phyloP scores from a whole-genome alignment of 2,113 vertebrate species.

The Meleagris gallopavo region DNA sequence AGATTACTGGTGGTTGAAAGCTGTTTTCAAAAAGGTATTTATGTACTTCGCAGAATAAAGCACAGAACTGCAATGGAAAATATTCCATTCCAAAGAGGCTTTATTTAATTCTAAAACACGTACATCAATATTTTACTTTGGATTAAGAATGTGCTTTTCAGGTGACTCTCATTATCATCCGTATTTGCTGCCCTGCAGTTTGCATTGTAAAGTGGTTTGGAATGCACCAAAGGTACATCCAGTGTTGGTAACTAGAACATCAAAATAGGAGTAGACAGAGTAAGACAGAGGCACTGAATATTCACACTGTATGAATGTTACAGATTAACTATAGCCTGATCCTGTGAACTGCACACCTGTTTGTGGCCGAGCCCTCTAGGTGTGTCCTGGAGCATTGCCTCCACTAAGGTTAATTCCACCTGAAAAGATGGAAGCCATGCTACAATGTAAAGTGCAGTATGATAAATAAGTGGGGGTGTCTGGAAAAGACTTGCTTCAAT shows the following conservation, averaged over 20 bases:
- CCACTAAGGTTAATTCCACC: not conserved
- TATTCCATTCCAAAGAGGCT: not conserved
- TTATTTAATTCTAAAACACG: not conserved
- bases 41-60: not conserved
- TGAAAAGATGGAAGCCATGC: not conserved
- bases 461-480: not conserved
- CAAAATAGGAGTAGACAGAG: not conserved
- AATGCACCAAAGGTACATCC: not conserved
- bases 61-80: not conserved
- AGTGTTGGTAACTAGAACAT: not conserved
- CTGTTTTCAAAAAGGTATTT: not conserved
- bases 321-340: not conserved
- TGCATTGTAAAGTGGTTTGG: not conserved
- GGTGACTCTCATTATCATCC: not conserved
- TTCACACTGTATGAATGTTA: not conserved
- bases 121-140: not conserved
- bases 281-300: not conserved
- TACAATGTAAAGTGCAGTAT: not conserved
- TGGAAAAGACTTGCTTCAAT: not conserved
- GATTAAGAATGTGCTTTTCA: not conserved
- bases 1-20: not conserved
- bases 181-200: not conserved
- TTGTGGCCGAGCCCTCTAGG: not conserved
- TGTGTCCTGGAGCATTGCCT: not conserved
- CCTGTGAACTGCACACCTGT: accelerated